These are phyloP conservation scores for Spisula subtruncata DNA, from an alignment of 2,888 invertebrate species.

Conservation along the genomic window DNA sequence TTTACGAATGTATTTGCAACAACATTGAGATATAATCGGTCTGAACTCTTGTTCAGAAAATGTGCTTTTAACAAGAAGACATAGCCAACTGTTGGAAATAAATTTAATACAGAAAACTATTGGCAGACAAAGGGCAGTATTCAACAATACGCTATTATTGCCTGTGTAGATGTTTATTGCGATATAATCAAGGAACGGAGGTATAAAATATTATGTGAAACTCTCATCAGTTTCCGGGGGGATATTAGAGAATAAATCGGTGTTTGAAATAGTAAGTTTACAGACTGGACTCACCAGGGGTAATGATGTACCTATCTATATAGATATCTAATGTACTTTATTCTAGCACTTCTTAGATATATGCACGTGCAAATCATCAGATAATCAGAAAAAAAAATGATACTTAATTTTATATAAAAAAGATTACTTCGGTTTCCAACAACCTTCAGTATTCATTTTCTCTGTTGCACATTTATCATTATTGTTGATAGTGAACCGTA, in stretches of 20 bases:
- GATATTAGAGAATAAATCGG: background rate
- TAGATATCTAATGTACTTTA: background rate
- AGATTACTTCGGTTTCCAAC: background rate
- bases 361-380: constrained; percentile 8
- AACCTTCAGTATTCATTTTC: background rate
- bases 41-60: no score
- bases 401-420: background rate
- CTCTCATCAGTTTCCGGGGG: background rate
- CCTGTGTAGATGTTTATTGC: background rate
- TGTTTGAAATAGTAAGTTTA: background rate
- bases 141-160: constrained; percentile 11
- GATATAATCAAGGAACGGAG: background rate
- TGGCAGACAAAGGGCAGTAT: no score
- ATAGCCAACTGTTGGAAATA: no score
- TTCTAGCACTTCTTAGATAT: background rate
- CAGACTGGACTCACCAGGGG: background rate
- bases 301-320: background rate
- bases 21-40: no score
- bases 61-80: no score
- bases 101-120: no score
- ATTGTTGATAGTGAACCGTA: background rate
- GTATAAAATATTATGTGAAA: constrained; percentile 8
- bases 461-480: background rate
- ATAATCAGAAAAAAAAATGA: background rate
- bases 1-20: no score